Conservation (phyloP, 2,113 vertebrate genomes). For the Amia ocellicauda region DNA sequence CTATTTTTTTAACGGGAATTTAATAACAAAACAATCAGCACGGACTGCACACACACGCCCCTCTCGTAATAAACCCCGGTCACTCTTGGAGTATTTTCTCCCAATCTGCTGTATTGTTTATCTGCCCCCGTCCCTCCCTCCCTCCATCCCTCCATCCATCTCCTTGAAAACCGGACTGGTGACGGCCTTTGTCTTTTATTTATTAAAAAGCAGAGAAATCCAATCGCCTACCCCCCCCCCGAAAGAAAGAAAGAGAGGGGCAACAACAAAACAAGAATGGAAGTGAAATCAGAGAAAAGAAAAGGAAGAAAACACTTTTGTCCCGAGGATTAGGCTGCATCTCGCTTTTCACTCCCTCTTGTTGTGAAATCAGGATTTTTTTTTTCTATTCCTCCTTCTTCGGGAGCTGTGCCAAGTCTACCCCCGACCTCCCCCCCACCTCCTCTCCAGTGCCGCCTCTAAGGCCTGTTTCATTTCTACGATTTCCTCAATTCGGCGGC, state of each 20-base stretch:
- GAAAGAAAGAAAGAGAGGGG: no score
- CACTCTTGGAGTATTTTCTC: no score
- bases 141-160: no score
- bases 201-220: neutral
- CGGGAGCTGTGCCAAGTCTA: neutral
- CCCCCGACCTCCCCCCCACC: neutral
- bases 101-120: no score
- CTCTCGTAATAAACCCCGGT: no score
- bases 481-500: neutral
- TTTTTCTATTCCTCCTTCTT: neutral
- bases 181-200: neutral
- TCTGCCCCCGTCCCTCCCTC: no score
- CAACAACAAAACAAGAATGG: no score
- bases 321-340: neutral
- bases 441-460: neutral
- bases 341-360: neutral
- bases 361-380: neutral
- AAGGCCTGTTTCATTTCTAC: conserved; percentile 1
- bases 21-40: no score
- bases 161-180: neutral
- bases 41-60: no score
- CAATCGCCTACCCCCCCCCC: neutral
- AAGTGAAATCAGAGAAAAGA: neutral
- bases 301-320: neutral
- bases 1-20: no score